phyloP scores from a whole-genome alignment of 2,113 vertebrate species.

The Procavia capensis region DNA sequence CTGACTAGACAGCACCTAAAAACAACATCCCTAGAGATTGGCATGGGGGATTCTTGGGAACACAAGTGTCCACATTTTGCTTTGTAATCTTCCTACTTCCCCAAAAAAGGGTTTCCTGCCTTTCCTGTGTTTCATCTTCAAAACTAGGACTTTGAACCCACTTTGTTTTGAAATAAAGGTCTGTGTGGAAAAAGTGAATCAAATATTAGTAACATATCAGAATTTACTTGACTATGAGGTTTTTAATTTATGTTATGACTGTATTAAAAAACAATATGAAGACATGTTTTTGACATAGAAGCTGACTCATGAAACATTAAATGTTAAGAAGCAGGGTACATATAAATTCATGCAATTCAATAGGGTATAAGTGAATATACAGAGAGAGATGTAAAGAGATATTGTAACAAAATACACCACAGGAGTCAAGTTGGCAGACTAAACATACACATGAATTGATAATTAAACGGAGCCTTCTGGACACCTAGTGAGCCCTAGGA shows the following conservation, averaged over 20 bases:
- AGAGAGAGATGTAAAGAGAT: not conserved
- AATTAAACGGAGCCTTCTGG: too few relatives aligned
- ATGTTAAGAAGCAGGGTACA: not conserved
- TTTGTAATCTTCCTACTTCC: not conserved
- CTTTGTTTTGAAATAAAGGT: not conserved
- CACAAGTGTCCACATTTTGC: fast-evolving
- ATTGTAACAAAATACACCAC: not conserved
- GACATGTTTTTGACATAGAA: not conserved
- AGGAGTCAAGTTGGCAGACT: too few relatives aligned
- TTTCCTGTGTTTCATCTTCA: too few relatives aligned
- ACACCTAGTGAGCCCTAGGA: too few relatives aligned
- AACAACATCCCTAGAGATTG: not conserved
- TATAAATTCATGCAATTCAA: not conserved
- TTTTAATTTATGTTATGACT: not conserved
- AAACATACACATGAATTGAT: too few relatives aligned
- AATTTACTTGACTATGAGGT: not conserved
- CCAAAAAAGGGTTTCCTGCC: not conserved
- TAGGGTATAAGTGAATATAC: not conserved
- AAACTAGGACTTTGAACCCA: not conserved
- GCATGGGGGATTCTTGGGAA: not conserved
- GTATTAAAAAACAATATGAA: not conserved
- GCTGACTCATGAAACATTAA: not conserved
- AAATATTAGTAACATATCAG: not conserved
- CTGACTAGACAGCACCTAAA: too few relatives aligned
- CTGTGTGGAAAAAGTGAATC: not conserved